These are phyloP conservation scores for Nibea coibor DNA, from an alignment of 2,113 vertebrate species.

Conservation along the genomic window DNA sequence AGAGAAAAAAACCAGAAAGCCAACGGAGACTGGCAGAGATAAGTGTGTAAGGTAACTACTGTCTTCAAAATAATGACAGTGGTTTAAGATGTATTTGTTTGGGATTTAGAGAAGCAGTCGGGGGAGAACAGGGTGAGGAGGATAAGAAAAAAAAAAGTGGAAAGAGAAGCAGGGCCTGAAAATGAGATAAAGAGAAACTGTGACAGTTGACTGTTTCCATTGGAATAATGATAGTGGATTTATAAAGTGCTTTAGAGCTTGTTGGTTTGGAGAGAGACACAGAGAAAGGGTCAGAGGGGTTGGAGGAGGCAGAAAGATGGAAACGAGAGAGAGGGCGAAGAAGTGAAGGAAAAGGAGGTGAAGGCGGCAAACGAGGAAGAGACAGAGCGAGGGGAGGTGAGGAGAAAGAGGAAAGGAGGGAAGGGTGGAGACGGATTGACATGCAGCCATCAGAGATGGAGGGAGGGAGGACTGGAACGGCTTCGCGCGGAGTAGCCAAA, in stretches of 20 bases:
- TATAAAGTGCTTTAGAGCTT: slow-evolving; percentile 23
- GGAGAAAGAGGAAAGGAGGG: not conserved
- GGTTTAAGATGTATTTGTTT: slow-evolving; percentile 35
- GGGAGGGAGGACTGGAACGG: not conserved
- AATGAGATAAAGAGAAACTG: slow-evolving; percentile 26
- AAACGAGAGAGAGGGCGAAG: not conserved
- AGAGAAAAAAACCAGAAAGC: not conserved
- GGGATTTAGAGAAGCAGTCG: slow-evolving; percentile 22
- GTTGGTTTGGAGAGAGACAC: slow-evolving; percentile 5
- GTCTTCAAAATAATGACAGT: slow-evolving; percentile 18
- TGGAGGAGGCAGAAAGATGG: slow-evolving; percentile 10
- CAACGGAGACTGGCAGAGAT: slow-evolving; percentile 12
- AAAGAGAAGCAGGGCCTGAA: slow-evolving; percentile 3
- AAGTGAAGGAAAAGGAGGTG: not conserved
- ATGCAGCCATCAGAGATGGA: slow-evolving; percentile 56
- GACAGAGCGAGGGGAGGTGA: no score
- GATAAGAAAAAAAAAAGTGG: not conserved
- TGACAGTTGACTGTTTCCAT: slow-evolving; percentile 18
- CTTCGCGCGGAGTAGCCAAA: not conserved
- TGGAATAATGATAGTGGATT: slow-evolving; percentile 24
- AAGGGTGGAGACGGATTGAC: not conserved
- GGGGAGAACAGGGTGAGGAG: not conserved
- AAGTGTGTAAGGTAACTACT: slow-evolving; percentile 25
- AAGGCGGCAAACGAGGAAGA: not conserved
- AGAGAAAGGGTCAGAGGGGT: not conserved